Base-by-base conservation (phyloP, 2,797 vertebrate genomes). In the Gymnocypris eckloni region DNA sequence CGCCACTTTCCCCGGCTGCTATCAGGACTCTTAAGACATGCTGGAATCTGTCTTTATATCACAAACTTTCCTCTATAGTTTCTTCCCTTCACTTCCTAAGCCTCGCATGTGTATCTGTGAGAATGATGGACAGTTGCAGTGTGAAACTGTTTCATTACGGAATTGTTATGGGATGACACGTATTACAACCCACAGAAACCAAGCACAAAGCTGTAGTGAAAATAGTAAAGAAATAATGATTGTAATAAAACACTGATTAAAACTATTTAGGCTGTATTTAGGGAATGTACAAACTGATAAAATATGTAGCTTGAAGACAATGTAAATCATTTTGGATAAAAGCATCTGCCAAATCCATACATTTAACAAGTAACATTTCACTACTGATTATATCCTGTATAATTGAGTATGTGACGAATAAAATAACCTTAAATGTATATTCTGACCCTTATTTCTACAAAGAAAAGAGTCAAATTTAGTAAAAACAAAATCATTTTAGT, bases 121-220 rank as follows among this genome's bases (percentile, higher is more conserved):
- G 18, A 75, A 48, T 25, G n/a, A 66, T 0, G 8, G 9, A 15
- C 41, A 50, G 54, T 33, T n/a, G 4, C 12, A 8, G 8, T 3
- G 4, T n/a, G 18, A 75, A 56, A n/a, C 13, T 22, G 52, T 76
- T 73, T 76, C 10, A 61, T 66, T 66, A 50, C 5, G 1, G 25
- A 61, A 33, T 4, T 22, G 52, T 45, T 73, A 61, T 1, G 2
- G 54, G 22, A 72, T 45, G 39, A 72, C 69, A 75, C 4, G 11
- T 15, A 72, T 75, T 64, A 50, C 54, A 64, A 59, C 70, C 56
- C 25, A 83, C 25, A 45, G 25, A 64, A 75, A 18, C 54, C 56
- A 59, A 50, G 6, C 2, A 73, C 16, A 13, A 15, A 2, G 4
- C 25, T 50, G 25, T 33, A 28, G 8, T 75, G 7, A 25, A 75